Conservation (phyloP, 2,888 invertebrate species). For the Cepaea hortensis region DNA sequence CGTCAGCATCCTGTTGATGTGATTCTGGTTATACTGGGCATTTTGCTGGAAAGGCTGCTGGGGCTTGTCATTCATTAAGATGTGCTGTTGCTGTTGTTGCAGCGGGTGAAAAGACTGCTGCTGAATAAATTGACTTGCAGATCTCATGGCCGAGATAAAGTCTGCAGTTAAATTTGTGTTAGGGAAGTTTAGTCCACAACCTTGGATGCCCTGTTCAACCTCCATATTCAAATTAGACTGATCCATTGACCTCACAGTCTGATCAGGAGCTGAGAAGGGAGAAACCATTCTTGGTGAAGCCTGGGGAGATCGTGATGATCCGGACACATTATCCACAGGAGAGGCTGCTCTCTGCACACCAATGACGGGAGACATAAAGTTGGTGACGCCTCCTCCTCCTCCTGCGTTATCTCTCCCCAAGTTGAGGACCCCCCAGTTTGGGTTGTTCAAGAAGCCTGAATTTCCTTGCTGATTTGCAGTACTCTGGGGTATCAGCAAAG, state of each 20-base stretch:
- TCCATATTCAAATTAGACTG: constrained; percentile 15
- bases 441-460: constrained; percentile 13
- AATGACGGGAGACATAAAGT: constrained; percentile 19
- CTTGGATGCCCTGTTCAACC: constrained; percentile 24
- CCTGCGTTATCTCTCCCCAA: constrained; percentile 26
- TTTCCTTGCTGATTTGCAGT: background rate
- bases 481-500: constrained; percentile 25
- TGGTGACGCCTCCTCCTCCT: background rate
- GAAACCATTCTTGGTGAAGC: constrained; percentile 43
- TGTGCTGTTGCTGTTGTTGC: constrained; percentile 31
- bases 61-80: constrained; percentile 4
- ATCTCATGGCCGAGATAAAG: constrained; percentile 47
- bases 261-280: constrained; percentile 34
- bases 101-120: constrained; percentile 39
- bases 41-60: constrained; percentile 31
- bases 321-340: constrained; percentile 35
- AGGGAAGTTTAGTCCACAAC: constrained; percentile 33
- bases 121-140: constrained; percentile 53
- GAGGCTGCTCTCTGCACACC: constrained; percentile 11
- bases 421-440: constrained; percentile 35
- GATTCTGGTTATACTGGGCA: constrained; percentile 11
- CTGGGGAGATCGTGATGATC: constrained; percentile 35
- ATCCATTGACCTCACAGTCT: constrained; percentile 19
- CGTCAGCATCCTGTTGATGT: constrained; percentile 17
- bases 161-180: constrained; percentile 21